Base-by-base conservation (phyloP, 2,888 invertebrate genomes). In the Nysson spinosus region DNA sequence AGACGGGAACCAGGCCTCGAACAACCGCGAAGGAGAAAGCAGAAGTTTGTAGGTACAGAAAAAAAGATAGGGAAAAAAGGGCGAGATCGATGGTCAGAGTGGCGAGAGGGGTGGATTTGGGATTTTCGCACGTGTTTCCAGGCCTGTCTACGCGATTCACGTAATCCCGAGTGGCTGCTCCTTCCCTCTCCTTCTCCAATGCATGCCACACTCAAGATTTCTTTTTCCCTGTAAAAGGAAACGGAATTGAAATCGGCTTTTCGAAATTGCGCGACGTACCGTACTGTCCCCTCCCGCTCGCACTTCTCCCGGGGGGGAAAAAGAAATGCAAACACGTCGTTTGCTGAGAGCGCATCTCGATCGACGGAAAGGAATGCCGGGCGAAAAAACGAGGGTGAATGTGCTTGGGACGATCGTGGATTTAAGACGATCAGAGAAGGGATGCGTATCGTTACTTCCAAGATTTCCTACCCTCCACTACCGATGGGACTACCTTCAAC, bases 161-260 rank as follows among this genome's bases (percentile, higher is more conserved):
- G 60, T 79, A 81, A 80, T 81, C 79, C 80, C 69, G 58, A 47
- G 63, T 62, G 75, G 65, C 73, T 37, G 35, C 40, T 56, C 62
- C 47, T 50, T 55, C 50, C 62, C 40, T 54, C 34, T 37, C 66
- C 62, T 42, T n/a, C 37, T 35, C 51, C 56, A 28, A 43, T 44
- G 34, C 43, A 46, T 32, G 49, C 62, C 54, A 35, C 63, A 50
- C 79, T 80, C 75, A 71, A 80, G 81, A 80, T 80, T 79, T 77
- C 77, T 77, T 76, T 78, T 65, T 61, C 75, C 57, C 62, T 68
- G 62, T 80, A 82, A 83, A 83, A 78, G 79, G 75, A 80, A 80
- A 72, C 79, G 79, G 75, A 83, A 85, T 85, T 84, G 84, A 82
- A 86, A 86, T 83, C 85, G 85, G 84, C 85, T 85, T 84, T 85